These are phyloP conservation scores for Phoenoteleia sp. DNA, from an alignment of 2,888 invertebrate genomes.

Conservation along the genomic window DNA sequence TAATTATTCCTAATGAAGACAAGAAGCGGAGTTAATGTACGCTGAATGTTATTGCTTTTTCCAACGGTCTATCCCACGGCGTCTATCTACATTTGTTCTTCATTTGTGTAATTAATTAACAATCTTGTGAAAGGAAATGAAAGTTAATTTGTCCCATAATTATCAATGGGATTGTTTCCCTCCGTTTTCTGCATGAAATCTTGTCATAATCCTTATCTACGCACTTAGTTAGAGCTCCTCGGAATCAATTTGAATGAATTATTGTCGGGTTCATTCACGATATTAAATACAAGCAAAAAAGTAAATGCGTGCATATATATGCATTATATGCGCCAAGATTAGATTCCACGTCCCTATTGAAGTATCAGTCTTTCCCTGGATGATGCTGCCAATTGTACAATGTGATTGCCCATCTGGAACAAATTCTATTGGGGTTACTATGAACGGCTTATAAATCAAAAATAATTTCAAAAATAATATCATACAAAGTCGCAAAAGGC, in stretches of 20 bases:
- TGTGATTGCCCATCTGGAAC: conserved; percentile 54
- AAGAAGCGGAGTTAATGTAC: no score
- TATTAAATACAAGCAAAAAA: conserved; percentile 37
- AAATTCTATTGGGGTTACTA: conserved; percentile 25
- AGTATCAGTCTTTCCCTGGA: conserved; percentile 33
- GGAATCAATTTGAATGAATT: conserved; percentile 50
- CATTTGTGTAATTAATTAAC: conserved; percentile 23
- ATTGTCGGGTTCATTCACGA: conserved; percentile 12
- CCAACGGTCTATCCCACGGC: not conserved
- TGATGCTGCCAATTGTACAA: conserved; percentile 48
- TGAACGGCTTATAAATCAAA: conserved; percentile 36
- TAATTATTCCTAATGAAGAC: no score
- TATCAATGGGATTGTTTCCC: conserved; percentile 1
- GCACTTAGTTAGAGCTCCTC: conserved; percentile 10
- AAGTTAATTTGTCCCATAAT: conserved; percentile 34
- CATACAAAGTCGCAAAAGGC: no score
- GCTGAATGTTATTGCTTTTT: no score
- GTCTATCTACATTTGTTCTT: conserved; percentile 6
- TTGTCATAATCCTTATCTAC: conserved; percentile 30
- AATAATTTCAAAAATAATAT: conserved; percentile 20
- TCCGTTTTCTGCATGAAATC: not conserved
- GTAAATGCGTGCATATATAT: conserved; percentile 36
- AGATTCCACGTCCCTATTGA: conserved; percentile 41
- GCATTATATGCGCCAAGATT: conserved; percentile 14
- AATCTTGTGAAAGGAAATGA: conserved; percentile 28